A percentile compares a stretch with the other conserved stretches of the same genome.
These are phyloP conservation scores for Sphenopsis melanotis DNA, from an alignment of 2,797 vertebrate genomes.

Conservation along the genomic window DNA sequence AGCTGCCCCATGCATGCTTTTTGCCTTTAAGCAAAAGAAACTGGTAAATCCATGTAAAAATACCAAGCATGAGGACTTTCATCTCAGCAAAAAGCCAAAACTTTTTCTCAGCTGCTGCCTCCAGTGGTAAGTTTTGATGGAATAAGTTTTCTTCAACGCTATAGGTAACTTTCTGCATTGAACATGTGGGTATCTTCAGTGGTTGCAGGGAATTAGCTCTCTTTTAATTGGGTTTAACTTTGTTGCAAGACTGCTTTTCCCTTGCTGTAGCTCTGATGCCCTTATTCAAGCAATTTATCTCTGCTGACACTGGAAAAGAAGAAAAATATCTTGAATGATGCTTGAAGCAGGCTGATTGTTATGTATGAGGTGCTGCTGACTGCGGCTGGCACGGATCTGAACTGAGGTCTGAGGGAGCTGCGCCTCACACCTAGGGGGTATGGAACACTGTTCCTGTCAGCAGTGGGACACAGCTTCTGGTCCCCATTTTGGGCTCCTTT, in stretches of 20 bases:
- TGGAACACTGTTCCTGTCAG: rapidly evolving
- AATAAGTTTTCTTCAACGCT: not conserved
- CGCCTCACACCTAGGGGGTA: not conserved
- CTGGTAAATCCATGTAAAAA: not conserved
- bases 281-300: not conserved
- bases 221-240: not conserved
- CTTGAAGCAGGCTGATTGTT: not conserved
- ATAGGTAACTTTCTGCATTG: not conserved
- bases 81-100: not conserved
- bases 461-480: not conserved
- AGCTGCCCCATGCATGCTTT: not conserved
- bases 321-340: not conserved
- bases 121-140: not conserved
- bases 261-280: not conserved
- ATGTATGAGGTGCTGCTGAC: not conserved
- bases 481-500: not conserved
- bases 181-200: not conserved
- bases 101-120: not conserved
- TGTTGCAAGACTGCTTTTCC: not conserved
- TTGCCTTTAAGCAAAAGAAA: not conserved
- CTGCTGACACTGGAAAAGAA: not conserved
- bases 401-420: not conserved
- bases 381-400: not conserved
- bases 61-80: not conserved
- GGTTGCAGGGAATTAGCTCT: not conserved